These are phyloP conservation scores for Antitype chi DNA, from an alignment of 2,888 invertebrate genomes.

Conservation along the genomic window DNA sequence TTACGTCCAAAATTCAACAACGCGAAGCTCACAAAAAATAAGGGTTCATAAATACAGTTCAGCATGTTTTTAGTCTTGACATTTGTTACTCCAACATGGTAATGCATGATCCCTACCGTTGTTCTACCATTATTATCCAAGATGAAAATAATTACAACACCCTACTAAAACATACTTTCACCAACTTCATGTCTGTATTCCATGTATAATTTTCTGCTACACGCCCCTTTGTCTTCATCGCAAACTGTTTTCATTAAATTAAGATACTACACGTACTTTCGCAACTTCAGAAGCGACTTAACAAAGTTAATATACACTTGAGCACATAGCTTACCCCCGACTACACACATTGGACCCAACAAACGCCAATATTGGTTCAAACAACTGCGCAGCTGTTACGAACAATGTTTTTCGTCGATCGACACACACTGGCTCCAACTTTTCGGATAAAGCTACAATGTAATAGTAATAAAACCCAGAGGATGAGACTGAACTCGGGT, in stretches of 20 bases:
- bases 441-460: conserved; percentile 11
- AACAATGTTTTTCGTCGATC: conserved; percentile 14
- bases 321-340: conserved; percentile 37
- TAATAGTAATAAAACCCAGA: conserved; percentile 15
- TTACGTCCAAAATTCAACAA: neutral
- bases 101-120: neutral
- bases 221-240: conserved; percentile 48
- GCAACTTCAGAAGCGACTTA: conserved; percentile 43
- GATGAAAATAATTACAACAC: conserved; percentile 29
- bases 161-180: conserved; percentile 13
- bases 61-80: neutral
- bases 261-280: conserved; percentile 47
- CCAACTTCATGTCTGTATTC: conserved; percentile 28
- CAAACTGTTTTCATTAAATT: conserved; percentile 65
- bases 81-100: neutral
- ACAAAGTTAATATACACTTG: conserved; percentile 46
- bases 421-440: conserved; percentile 14
- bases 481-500: neutral
- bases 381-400: conserved; percentile 12
- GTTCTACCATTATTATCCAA: neutral
- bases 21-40: neutral
- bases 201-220: conserved; percentile 28
- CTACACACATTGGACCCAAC: conserved; percentile 24
- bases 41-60: neutral
- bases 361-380: conserved; percentile 35